Evolutionary conservation across 2,888 invertebrate genomes (phyloP).

Genomic region (Peribatodes rhomboidaria): DNA sequence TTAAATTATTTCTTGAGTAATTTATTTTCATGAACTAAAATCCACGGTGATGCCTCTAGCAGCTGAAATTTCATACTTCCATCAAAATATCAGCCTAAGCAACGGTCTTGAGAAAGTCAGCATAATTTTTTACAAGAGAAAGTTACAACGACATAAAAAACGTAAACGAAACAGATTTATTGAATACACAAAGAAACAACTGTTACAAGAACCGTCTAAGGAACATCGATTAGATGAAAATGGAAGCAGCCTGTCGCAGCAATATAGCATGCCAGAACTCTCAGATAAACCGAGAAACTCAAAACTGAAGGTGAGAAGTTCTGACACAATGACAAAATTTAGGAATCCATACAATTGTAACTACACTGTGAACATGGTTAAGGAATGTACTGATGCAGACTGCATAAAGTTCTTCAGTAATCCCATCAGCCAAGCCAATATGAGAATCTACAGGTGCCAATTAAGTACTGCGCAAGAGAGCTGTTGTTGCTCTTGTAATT

Average conservation of each 20-base stretch:
- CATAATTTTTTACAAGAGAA: conserved; percentile 45
- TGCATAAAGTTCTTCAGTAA: conserved; percentile 40
- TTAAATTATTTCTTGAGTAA: background rate
- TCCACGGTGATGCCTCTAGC: conserved; percentile 3
- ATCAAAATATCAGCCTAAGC: conserved; percentile 26
- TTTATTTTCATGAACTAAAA: background rate
- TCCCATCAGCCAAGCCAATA: conserved; percentile 38
- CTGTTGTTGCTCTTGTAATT: conserved; percentile 72
- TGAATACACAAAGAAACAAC: conserved; percentile 23
- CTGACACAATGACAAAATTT: conserved; percentile 35
- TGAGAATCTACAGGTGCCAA: conserved; percentile 62
- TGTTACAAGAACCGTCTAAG: conserved; percentile 1
- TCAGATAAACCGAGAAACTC: conserved; percentile 6
- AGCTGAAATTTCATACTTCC: conserved; percentile 29
- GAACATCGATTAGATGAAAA: background rate
- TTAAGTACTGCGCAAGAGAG: conserved; percentile 59
- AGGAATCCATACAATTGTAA: conserved; percentile 40
- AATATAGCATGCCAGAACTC: conserved; percentile 35
- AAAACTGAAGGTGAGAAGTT: conserved; percentile 37
- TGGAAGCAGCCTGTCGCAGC: conserved; percentile 11
- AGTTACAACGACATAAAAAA: conserved; percentile 37
- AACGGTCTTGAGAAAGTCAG: conserved; percentile 39
- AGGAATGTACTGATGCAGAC: conserved; percentile 41
- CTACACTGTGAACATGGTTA: conserved; percentile 46
- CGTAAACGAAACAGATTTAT: conserved; percentile 41